Evolutionary conservation across 2,113 vertebrate genomes (phyloP), one percentile per base, ranked within the genome.

Genomic region (Mustela lutreola): DNA sequence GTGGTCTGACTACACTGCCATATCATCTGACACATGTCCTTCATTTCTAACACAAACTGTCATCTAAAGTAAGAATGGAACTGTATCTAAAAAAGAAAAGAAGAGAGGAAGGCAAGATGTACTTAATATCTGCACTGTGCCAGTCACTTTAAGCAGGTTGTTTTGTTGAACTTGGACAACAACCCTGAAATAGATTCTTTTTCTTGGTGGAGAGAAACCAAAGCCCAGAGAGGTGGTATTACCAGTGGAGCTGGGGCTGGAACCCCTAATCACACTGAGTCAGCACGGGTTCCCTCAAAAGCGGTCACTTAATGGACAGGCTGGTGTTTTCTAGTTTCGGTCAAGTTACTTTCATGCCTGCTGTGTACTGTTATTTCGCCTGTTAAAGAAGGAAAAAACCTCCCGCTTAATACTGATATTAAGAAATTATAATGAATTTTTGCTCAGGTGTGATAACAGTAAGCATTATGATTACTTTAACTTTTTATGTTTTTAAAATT

Each of bases 1-100:
- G 2, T 16, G 33, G 86, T 26, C 36, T 86, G 42, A 7, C 42
- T 1, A 31, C 19, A 53, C 79, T 4, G 39, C 56, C 19, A 2
- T 0, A 7, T 15, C 19, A 1, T 1, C 16, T 28, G 39, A 76
- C 1, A 31, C 2, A 14, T 2, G 33, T 3, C 70, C 45, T n/a
- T 16, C 11, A 18, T 12, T 50, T 60, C 63, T 73, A 53, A 16
- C 39, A 53, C 2, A 42, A 45, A 56, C 8, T 26, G 2, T 5
- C 53, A 15, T 28, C 31, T 53, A 79, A 83, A 88, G 11, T 8
- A 33, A 56, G 36, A 89, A 39, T 3, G 7, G 4, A 75, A 58
- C 4, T 75, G 8, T 2, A 39, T 75, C 60, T 15, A 33, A 70
- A 16, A 50, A 22, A 79, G 33, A 73, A 36, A 80, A 58, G 45